Evolutionary conservation across 2,888 invertebrate genomes (phyloP), one percentile per base, ranked within the genome.

Genomic region (Epiblema foenella): DNA sequence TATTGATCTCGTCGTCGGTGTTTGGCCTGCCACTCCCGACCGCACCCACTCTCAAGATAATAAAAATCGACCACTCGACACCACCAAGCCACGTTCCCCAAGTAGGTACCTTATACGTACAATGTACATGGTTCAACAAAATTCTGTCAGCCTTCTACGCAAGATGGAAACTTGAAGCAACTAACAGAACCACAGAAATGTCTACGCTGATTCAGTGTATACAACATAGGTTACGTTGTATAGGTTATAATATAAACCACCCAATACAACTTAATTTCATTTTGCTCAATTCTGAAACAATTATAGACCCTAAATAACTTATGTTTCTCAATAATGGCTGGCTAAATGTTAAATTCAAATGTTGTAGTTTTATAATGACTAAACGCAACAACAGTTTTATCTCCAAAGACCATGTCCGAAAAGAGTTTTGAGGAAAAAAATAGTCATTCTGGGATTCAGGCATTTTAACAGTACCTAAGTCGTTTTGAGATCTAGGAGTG

Each of bases 31-130:
- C 93, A 78, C 93, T 83, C 93, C 93, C 87, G 76, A 79, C 88
- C 93, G 89, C 92, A 87, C 93, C 92, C 83, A 85, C 77, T 75
- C 78, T 82, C 83, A 85, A 84, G 88, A 89, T 89, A 89, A 93
- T 92, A 92, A 91, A 93, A 90, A 92, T 88, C 91, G 89, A 91
- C 88, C 89, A 88, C 85, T 82, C 79, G 77, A 79, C 79, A 80
- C 84, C 81, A 81, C 79, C 82, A 77, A 79, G 82, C 77, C 78
- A 82, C 82, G 82, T 82, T 82, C 82, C 83, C 78, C 79, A 77
- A 78, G 69, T 70, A 46, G 46, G 8, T 46, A 70, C 65, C 65
- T 49, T 46, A 70, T 33, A 60, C 46, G 42, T 42, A 60, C 10
- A 60, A 60, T 24, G 42, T 42, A 60, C 10, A 60, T 54, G 65